Evolutionary conservation across 1,140 invertebrate species (phyloP).

Genomic region (Frieseomelitta varia): DNA sequence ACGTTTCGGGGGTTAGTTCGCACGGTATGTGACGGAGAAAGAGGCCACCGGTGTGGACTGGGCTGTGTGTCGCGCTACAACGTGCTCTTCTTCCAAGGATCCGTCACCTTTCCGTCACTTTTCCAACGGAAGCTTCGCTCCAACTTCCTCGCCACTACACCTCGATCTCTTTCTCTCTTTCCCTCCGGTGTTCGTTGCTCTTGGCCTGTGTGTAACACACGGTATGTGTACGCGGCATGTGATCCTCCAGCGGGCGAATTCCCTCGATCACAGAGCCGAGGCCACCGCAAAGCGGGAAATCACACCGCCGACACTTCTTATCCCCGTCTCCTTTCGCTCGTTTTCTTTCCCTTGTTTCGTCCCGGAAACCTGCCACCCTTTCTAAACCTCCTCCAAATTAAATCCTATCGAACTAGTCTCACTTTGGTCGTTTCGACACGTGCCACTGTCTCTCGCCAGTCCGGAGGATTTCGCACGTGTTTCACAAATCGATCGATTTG

Average conservation of each 20-base stretch:
- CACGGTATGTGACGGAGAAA: slow-evolving; percentile 64
- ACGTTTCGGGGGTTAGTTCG: slow-evolving; percentile 69
- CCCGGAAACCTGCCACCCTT: background rate
- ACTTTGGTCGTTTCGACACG: too few relatives aligned
- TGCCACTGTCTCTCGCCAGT: too few relatives aligned
- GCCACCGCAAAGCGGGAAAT: too few relatives aligned
- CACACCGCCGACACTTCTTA: too few relatives aligned
- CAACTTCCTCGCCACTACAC: background rate
- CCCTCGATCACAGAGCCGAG: too few relatives aligned
- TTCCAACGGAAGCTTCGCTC: background rate
- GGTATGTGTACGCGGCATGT: too few relatives aligned
- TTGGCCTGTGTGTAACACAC: too few relatives aligned
- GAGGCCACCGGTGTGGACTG: slow-evolving; percentile 53
- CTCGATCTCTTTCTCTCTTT: background rate
- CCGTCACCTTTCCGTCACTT: slow-evolving; percentile 30
- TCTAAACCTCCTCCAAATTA: background rate
- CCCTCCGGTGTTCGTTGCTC: background rate
- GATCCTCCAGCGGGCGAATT: too few relatives aligned
- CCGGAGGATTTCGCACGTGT: too few relatives aligned
- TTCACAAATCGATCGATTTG: slow-evolving; percentile 11
- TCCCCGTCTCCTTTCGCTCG: too few relatives aligned
- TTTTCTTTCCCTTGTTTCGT: too few relatives aligned
- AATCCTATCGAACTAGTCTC: too few relatives aligned
- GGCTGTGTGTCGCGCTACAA: slow-evolving; percentile 9
- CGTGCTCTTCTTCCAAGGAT: slow-evolving; percentile 22